Evolutionary conservation across 2,113 vertebrate species (phyloP).

Genomic region (Oplegnathus fasciatus): DNA sequence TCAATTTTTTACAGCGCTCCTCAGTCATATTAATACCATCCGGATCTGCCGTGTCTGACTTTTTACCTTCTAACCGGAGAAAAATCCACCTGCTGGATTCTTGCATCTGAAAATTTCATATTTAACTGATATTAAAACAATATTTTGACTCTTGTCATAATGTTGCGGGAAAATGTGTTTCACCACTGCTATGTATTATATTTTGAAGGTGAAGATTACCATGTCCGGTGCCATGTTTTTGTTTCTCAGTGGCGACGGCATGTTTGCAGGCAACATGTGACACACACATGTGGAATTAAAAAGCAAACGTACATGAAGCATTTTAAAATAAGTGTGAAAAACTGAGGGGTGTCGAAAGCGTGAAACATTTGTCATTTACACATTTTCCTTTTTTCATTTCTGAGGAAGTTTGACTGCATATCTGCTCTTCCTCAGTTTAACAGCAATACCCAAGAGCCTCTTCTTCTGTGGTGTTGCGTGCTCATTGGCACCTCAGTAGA

Average conservation of each 20-base stretch:
- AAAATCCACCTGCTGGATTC: background rate
- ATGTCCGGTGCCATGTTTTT: background rate
- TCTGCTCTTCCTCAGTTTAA: constrained; percentile 11
- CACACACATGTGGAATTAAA: background rate
- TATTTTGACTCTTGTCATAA: background rate
- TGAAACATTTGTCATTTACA: background rate
- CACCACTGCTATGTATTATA: background rate
- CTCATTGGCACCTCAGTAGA: constrained; percentile 13
- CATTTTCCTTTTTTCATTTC: constrained; percentile 5
- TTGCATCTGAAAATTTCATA: background rate
- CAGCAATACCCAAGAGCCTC: background rate
- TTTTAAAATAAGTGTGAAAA: background rate
- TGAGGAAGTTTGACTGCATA: constrained; percentile 14
- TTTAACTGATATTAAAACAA: constrained; percentile 1
- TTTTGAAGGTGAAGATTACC: background rate
- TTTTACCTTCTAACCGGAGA: background rate
- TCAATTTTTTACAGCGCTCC: constrained; percentile 36
- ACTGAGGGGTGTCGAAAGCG: background rate
- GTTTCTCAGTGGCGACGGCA: background rate
- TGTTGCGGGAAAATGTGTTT: background rate
- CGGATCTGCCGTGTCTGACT: constrained; percentile 12
- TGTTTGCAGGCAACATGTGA: constrained; percentile 22
- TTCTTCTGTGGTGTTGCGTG: constrained; percentile 12
- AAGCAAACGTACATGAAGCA: background rate
- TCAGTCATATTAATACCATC: constrained; percentile 30